Evolutionary conservation across 2,113 vertebrate species (phyloP), one percentile per base, ranked within the genome.

Genomic region (Halcyon malimbica): DNA sequence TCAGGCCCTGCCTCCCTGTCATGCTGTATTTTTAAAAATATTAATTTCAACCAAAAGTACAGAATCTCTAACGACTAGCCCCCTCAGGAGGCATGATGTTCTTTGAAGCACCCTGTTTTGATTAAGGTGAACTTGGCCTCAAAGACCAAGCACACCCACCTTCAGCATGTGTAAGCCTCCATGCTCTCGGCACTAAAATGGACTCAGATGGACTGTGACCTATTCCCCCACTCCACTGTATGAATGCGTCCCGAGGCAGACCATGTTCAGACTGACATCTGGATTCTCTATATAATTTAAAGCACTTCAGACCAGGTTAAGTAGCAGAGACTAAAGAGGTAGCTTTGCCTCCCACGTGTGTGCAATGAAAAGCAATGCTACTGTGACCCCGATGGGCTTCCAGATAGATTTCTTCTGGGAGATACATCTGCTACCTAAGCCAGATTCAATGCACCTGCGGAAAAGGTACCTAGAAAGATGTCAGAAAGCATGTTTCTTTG

Each of bases 11-110:
- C 33, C 56, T 63, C 46, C 39, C 51, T 71, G 14, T 9, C 24
- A 25, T 5, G 11, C 5, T 37, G 8, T 4, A 20, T 21, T 84
- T 39, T 0, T 20, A 78, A 39, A 87, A 91, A 57, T 25, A 37
- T 1, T 59, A 26, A 37, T 63, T 75, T 37, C 42, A 31, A n/a
- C 17, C 35, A 48, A n/a, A 76, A 77, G 37, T 7, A 48, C 67
- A 73, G 39, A 73, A 56, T 80, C 35, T 1, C 1, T 42, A 46
- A 54, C 0, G 0, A 79, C 33, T 26, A 60, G 4, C 3, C 3
- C 16, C 11, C 42, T 57, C 1, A 6, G 68, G 33, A 91, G 48
- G 13, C 26, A 60, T 28, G 51, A 56, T 3, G 20, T n/a, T 59
- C 65, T 68, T 14, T 13, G 53, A 63, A 85, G 67, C 4, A 9